These are phyloP conservation scores for Ellobium chinense DNA, from an alignment of 2,888 invertebrate species.

Conservation along the genomic window DNA sequence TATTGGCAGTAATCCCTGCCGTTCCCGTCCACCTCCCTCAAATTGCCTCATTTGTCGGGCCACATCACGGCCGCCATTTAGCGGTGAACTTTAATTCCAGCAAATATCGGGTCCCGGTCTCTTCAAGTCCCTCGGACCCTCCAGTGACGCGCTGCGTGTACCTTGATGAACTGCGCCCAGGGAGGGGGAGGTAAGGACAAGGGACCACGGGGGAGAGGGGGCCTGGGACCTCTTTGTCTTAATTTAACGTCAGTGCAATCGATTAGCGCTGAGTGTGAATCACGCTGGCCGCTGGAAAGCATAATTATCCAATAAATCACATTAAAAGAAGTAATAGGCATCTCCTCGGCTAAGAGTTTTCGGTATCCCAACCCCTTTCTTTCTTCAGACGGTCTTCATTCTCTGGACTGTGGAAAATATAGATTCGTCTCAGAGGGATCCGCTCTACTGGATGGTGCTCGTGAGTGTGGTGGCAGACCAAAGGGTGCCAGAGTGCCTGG, in stretches of 20 bases:
- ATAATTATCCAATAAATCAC: conserved; percentile 44
- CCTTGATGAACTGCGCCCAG: conserved; percentile 36
- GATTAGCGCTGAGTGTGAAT: conserved; percentile 39
- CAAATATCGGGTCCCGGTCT: conserved; percentile 15
- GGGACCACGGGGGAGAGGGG: background rate
- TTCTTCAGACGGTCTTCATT: background rate
- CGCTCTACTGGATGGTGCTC: too few species aligned
- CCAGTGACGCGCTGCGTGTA: conserved; percentile 9
- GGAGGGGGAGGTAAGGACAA: conserved; percentile 20
- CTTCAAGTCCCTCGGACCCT: background rate
- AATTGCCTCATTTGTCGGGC: conserved; percentile 47
- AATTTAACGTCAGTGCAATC: conserved; percentile 45
- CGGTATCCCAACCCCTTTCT: background rate
- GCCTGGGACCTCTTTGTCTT: conserved; percentile 39
- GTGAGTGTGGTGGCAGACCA: too few species aligned
- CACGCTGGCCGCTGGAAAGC: conserved; percentile 1
- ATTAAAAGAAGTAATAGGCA: conserved; percentile 28
- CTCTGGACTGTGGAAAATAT: too few species aligned
- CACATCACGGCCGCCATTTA: conserved; percentile 38
- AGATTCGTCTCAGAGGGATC: too few species aligned
- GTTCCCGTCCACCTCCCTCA: conserved; percentile 39
- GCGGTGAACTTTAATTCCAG: conserved; percentile 37
- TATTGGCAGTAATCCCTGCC: conserved; percentile 40
- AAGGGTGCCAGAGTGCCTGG: too few species aligned
- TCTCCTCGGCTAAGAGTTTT: conserved; percentile 10